These are phyloP conservation scores for Incurvaria masculella DNA, from an alignment of 2,888 invertebrate species.

Conservation along the genomic window DNA sequence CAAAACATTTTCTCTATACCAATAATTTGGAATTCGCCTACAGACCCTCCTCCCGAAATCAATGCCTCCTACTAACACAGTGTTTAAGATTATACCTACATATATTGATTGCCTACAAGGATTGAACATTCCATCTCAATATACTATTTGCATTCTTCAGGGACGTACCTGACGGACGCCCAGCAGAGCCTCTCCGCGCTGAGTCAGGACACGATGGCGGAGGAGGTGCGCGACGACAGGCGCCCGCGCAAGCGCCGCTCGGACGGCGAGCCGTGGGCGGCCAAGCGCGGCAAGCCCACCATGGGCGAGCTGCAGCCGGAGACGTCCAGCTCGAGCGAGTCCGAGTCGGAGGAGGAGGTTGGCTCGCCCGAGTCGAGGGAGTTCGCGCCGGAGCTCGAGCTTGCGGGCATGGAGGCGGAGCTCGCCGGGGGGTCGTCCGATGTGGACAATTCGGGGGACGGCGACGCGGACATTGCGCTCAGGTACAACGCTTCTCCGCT, in stretches of 20 bases:
- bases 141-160: too few species aligned
- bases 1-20: too few species aligned
- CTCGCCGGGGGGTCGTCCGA: slow-evolving; percentile 47
- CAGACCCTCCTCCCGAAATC: too few species aligned
- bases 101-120: too few species aligned
- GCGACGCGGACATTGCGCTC: slow-evolving; percentile 61
- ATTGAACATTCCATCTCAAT: too few species aligned
- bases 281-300: slow-evolving; percentile 59
- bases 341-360: slow-evolving; percentile 46
- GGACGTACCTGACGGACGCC: slow-evolving; percentile 44
- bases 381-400: slow-evolving; percentile 60
- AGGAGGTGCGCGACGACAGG: slow-evolving; percentile 40
- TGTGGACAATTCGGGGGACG: slow-evolving; percentile 59
- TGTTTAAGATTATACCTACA: too few species aligned
- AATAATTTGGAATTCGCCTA: too few species aligned
- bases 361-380: slow-evolving; percentile 52
- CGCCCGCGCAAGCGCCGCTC: slow-evolving; percentile 62
- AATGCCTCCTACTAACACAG: too few species aligned
- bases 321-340: slow-evolving; percentile 57
- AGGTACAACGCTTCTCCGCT: too few species aligned
- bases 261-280: slow-evolving; percentile 56
- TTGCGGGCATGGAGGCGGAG: slow-evolving; percentile 62
- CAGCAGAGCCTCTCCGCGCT: slow-evolving; percentile 45
- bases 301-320: slow-evolving; percentile 59
- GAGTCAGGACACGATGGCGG: slow-evolving; percentile 32